Percentiles rank a stretch among this genome's conserved stretches.
Conservation (phyloP, 2,113 vertebrate genomes). For the Dipodomys merriami region DNA sequence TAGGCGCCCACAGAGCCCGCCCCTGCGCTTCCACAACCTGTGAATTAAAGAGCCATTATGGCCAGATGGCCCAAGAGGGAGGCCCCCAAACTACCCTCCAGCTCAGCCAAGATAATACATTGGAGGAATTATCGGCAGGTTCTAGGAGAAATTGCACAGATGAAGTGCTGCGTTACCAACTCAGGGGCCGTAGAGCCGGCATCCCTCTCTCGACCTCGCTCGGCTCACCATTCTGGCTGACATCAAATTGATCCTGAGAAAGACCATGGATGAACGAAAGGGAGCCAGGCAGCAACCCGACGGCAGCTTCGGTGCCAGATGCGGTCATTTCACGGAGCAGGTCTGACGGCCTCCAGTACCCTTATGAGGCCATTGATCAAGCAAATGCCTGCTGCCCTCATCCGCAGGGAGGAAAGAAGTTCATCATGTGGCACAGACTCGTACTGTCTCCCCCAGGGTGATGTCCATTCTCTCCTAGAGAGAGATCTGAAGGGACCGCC, state of each 20-base stretch:
- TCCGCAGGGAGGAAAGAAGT: neutral
- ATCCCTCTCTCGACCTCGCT: neutral
- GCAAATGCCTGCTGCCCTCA: neutral
- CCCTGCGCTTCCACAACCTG: neutral
- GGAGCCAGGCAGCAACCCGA: neutral
- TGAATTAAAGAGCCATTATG: conserved; percentile 23
- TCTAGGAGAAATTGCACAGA: conserved; percentile 33
- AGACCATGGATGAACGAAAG: neutral
- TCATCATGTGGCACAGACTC: neutral
- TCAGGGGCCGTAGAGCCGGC: neutral
- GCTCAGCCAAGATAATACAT: conserved; percentile 56
- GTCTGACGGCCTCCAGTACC: conserved; percentile 8
- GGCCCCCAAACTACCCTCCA: conserved; percentile 12
- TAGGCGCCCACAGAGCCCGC: neutral
- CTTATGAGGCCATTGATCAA: neutral
- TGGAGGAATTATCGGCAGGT: conserved; percentile 50
- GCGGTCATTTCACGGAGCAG: conserved; percentile 24
- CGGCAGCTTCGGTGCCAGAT: neutral
- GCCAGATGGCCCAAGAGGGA: conserved; percentile 42
- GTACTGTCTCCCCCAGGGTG: neutral
- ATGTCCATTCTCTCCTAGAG: neutral
- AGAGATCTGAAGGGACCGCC: neutral
- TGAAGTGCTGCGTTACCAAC: conserved; percentile 40
- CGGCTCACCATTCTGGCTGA: neutral
- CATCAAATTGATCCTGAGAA: neutral